phyloP scores from a whole-genome alignment of 2,797 vertebrate species.

The Triplophysa yarkandensis region DNA sequence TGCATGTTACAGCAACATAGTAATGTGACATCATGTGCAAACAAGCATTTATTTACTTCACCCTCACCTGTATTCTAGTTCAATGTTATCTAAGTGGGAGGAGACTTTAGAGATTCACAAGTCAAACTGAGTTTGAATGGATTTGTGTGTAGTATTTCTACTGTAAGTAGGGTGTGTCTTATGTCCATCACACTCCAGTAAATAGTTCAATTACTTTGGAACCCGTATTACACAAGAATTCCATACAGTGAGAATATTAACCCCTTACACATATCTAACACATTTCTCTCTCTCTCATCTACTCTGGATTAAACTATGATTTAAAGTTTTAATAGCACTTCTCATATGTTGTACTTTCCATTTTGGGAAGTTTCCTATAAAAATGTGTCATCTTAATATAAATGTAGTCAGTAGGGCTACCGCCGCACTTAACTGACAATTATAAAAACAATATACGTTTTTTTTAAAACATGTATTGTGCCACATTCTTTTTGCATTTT shows the following conservation, averaged over 20 bases:
- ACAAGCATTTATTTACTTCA: not conserved
- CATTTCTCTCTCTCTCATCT: not conserved
- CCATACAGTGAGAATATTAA: conserved; percentile 42
- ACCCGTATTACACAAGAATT: conserved; percentile 20
- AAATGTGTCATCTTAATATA: not conserved
- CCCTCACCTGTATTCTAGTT: not conserved
- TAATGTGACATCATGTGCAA: not conserved
- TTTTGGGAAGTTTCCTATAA: not conserved
- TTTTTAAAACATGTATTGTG: too few relatives aligned
- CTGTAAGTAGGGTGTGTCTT: not conserved
- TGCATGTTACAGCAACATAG: not conserved
- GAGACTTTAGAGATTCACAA: not conserved
- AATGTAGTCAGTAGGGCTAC: too few relatives aligned
- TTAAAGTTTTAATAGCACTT: not conserved
- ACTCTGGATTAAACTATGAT: not conserved
- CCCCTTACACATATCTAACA: conserved; percentile 34
- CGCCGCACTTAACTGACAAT: too few relatives aligned
- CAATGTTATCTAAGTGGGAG: not conserved
- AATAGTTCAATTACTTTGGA: conserved; percentile 37
- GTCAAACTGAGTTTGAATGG: not conserved
- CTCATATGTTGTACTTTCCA: not conserved
- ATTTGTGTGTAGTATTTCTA: not conserved
- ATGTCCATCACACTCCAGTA: conserved; percentile 22
- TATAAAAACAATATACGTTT: too few relatives aligned
- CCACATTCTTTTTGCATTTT: too few relatives aligned